phyloP scores from a whole-genome alignment of 2,888 invertebrate genomes.

The Scaptomyza parva region DNA sequence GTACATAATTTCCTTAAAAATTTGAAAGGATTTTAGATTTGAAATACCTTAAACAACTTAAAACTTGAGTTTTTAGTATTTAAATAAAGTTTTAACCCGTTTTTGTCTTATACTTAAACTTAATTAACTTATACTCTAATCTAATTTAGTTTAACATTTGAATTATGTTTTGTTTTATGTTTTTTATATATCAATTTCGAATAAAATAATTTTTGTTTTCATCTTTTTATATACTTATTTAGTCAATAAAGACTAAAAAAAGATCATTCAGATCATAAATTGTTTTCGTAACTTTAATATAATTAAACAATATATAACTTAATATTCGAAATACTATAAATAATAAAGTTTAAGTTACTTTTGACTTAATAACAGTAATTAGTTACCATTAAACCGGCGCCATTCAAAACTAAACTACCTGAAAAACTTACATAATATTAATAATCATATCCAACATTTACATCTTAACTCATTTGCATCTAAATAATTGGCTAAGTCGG shows the following conservation, averaged over 20 bases:
- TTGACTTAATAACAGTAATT: conserved; percentile 60
- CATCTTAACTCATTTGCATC: conserved; percentile 62
- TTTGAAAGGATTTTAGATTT: too few species aligned
- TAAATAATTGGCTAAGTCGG: conserved; percentile 70
- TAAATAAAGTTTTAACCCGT: background rate
- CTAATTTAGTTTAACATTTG: background rate
- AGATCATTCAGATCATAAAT: too few species aligned
- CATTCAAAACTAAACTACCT: conserved; percentile 58
- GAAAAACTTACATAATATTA: conserved; percentile 47
- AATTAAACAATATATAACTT: too few species aligned
- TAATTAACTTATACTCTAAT: background rate
- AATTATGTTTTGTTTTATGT: too few species aligned
- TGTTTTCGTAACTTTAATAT: too few species aligned
- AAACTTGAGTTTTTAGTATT: too few species aligned
- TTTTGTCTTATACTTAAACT: background rate
- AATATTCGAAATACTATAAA: too few species aligned
- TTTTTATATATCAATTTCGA: background rate
- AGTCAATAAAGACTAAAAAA: too few species aligned
- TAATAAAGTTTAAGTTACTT: conserved; percentile 19
- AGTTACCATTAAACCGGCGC: conserved; percentile 53
- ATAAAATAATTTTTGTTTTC: background rate
- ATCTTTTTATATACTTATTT: too few species aligned
- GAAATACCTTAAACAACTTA: too few species aligned
- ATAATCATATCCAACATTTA: background rate
- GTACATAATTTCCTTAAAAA: too few species aligned